Conservation (phyloP, 1,140 invertebrate species). For the Lordiphosa mommai region DNA sequence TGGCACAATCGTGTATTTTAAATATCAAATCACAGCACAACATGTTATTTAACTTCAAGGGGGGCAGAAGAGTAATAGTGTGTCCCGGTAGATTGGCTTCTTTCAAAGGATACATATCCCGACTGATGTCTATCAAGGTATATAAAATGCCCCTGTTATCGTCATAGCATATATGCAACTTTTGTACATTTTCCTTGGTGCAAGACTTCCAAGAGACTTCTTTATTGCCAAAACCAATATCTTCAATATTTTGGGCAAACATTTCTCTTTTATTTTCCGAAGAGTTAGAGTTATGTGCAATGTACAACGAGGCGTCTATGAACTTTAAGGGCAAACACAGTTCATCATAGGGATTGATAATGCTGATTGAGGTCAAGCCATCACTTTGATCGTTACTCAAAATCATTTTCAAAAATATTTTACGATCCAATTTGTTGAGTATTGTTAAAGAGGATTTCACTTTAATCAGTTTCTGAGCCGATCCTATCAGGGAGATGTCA, state of each 20-base stretch:
- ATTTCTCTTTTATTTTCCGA: slow-evolving; percentile 15
- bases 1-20: slow-evolving; percentile 80
- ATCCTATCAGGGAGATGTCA: slow-evolving; percentile 93
- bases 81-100: slow-evolving; percentile 87
- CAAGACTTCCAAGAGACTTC: slow-evolving; percentile 60
- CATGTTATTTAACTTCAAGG: slow-evolving; percentile 89
- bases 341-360: slow-evolving; percentile 48
- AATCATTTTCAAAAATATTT: slow-evolving; percentile 86
- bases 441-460: slow-evolving; percentile 93
- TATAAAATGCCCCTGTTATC: slow-evolving; percentile 52
- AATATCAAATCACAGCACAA: slow-evolving; percentile 87
- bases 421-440: slow-evolving; percentile 87
- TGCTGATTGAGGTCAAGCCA: slow-evolving; percentile 25
- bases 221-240: slow-evolving; percentile 52
- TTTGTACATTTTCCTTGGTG: slow-evolving; percentile 26
- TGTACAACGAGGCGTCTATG: slow-evolving; percentile 59
- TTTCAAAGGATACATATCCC: slow-evolving; percentile 90
- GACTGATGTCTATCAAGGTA: slow-evolving; percentile 82
- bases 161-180: slow-evolving; percentile 55
- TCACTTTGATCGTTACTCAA: slow-evolving; percentile 67
- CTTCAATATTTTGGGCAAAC: slow-evolving; percentile 25
- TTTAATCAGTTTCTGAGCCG: slow-evolving; percentile 96
- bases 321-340: slow-evolving; percentile 75
- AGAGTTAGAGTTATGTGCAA: slow-evolving; percentile 40
- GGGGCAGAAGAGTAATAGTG: slow-evolving; percentile 90